phyloP scores from a whole-genome alignment of 2,888 invertebrate genomes.

The Chesias legatella region DNA sequence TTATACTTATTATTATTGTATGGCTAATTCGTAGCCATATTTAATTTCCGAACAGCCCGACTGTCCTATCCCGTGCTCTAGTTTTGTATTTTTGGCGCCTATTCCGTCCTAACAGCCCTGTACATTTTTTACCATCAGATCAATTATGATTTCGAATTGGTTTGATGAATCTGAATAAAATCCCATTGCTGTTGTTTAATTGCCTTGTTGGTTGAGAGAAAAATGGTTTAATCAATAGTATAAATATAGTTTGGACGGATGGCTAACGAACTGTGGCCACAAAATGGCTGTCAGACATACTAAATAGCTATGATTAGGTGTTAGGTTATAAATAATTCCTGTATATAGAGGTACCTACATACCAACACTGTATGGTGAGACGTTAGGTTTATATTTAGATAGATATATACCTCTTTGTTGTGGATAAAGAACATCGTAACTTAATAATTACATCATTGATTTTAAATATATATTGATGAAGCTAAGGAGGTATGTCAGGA shows the following conservation, averaged over 20 bases:
- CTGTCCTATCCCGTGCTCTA: constrained; percentile 37
- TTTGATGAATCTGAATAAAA: constrained; percentile 79
- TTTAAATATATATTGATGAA: too few species aligned
- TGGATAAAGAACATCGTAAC: too few species aligned
- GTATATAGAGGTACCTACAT: too few species aligned
- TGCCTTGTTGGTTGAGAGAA: constrained; percentile 72
- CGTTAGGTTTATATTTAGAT: too few species aligned
- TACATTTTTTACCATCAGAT: constrained; percentile 76
- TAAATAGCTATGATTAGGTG: constrained; percentile 1
- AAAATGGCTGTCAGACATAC: constrained; percentile 2
- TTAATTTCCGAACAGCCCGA: background rate
- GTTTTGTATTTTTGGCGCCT: constrained; percentile 77
- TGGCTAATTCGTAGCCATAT: constrained; percentile 1
- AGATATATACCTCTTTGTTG: too few species aligned
- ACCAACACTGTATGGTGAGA: too few species aligned
- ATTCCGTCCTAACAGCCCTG: constrained; percentile 73
- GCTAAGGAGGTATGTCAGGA: too few species aligned
- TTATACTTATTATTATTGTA: too few species aligned
- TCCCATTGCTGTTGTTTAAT: constrained; percentile 77
- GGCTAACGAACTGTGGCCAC: constrained; percentile 7
- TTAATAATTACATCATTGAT: too few species aligned
- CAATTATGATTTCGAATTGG: constrained; percentile 79
- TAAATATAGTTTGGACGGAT: constrained; percentile 28
- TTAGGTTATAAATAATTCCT: too few species aligned
- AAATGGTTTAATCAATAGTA: constrained; percentile 65